Evolutionary conservation across 2,888 invertebrate genomes (phyloP).

Genomic region (Auanema freiburgensis): DNA sequence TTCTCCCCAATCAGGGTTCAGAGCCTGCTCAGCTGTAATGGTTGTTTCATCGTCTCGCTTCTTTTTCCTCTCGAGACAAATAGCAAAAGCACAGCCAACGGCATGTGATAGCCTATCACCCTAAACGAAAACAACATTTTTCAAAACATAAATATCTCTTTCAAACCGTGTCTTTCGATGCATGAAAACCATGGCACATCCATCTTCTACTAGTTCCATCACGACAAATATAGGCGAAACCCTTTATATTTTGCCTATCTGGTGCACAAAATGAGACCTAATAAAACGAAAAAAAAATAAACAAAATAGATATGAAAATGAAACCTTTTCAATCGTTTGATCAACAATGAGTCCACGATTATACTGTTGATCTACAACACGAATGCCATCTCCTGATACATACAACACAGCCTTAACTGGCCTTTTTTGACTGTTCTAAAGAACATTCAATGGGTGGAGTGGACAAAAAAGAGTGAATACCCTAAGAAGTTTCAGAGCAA

Average conservation of each 20-base stretch:
- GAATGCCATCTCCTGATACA: constrained; percentile 79
- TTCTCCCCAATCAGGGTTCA: constrained; percentile 46
- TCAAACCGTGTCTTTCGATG: constrained; percentile 77
- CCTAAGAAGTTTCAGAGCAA: constrained; percentile 92
- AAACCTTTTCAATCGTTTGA: constrained; percentile 95
- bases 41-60: constrained; percentile 46
- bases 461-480: constrained; percentile 68
- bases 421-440: constrained; percentile 82
- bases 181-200: constrained; percentile 99
- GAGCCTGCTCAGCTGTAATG: constrained; percentile 19
- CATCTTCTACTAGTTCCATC: constrained; percentile 97
- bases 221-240: constrained; percentile 97
- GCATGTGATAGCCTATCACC: constrained; percentile 97
- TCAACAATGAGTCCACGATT: constrained; percentile 94
- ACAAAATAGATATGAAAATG: background rate
- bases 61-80: constrained; percentile 88
- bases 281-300: constrained; percentile 6
- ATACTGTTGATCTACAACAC: constrained; percentile 97
- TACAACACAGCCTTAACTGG: constrained; percentile 75
- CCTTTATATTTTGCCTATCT: constrained; percentile 93
- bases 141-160: constrained; percentile 1
- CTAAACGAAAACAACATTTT: constrained; percentile 66
- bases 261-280: constrained; percentile 97
- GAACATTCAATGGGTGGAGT: constrained; percentile 39
- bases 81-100: constrained; percentile 97